Evolutionary conservation across 2,888 invertebrate genomes (phyloP).

Genomic region (Polyommatus iphigenia): DNA sequence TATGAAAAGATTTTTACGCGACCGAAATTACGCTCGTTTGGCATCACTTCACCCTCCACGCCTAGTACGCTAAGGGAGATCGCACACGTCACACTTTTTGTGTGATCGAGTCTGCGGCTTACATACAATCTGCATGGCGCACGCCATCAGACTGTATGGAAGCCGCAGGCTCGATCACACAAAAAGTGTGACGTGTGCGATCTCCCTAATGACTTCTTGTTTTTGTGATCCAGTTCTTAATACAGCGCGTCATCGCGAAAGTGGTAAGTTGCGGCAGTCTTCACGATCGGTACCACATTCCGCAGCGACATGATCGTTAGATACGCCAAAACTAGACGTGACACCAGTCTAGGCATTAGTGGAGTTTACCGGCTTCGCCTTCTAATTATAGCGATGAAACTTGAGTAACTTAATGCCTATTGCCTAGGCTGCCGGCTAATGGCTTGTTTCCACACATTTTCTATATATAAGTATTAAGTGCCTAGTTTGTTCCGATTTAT

Average conservation of each 20-base stretch:
- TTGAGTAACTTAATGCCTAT: not conserved
- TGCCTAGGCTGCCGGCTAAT: not conserved
- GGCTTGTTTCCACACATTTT: not conserved
- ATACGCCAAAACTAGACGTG: slow-evolving; percentile 58
- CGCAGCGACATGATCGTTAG: slow-evolving; percentile 63
- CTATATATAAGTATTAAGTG: not conserved
- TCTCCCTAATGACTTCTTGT: not conserved
- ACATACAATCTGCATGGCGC: no score
- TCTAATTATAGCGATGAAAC: slow-evolving; percentile 18
- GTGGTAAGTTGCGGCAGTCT: slow-evolving; percentile 54
- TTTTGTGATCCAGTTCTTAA: not conserved
- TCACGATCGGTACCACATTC: slow-evolving; percentile 54
- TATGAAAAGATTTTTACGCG: no score
- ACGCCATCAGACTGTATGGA: no score
- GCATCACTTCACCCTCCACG: no score
- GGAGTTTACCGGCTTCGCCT: slow-evolving; percentile 32
- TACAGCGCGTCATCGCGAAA: slow-evolving; percentile 54
- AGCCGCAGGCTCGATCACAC: no score
- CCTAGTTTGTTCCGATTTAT: not conserved
- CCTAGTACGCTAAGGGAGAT: no score
- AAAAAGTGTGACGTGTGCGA: no score
- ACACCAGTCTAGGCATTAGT: slow-evolving; percentile 38
- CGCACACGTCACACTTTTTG: no score
- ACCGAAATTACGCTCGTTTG: no score
- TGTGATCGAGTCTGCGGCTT: no score